These are phyloP conservation scores for Spea bombifrons DNA, from an alignment of 2,113 vertebrate genomes.

Conservation along the genomic window DNA sequence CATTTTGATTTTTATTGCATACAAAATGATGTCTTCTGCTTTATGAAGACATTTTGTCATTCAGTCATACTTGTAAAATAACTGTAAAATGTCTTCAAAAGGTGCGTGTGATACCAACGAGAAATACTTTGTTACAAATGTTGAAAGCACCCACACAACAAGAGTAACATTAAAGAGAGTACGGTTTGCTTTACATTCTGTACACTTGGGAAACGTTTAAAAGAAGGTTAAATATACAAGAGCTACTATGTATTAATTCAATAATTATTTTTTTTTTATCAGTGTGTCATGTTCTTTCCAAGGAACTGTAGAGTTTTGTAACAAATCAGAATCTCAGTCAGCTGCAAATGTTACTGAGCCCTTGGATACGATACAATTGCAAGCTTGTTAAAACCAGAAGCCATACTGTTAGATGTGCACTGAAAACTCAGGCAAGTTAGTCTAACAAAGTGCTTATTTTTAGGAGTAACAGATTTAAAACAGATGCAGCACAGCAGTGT, in stretches of 20 bases:
- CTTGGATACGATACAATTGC: constrained; percentile 46
- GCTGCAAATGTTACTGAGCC: constrained; percentile 46
- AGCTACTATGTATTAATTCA: neutral
- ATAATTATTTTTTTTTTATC: constrained; percentile 9
- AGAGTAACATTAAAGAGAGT: neutral
- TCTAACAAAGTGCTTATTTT: constrained; percentile 49
- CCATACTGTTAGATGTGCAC: constrained; percentile 48
- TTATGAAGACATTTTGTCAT: too few relatives aligned
- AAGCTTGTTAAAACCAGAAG: constrained; percentile 49
- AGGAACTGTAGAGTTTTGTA: constrained; percentile 32
- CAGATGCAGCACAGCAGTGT: constrained; percentile 48
- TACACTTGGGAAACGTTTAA: neutral
- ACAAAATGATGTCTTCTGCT: too few relatives aligned
- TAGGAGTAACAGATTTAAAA: constrained; percentile 46
- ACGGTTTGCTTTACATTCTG: neutral
- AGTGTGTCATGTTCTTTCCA: constrained; percentile 27
- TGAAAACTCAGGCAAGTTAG: constrained; percentile 43
- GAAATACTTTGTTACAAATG: neutral
- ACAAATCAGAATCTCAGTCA: constrained; percentile 43
- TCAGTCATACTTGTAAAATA: neutral
- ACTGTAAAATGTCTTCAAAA: neutral
- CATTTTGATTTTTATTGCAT: too few relatives aligned
- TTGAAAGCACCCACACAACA: neutral
- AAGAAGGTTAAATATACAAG: neutral
- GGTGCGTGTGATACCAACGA: neutral